phyloP scores from a whole-genome alignment of 2,113 vertebrate genomes.

The Caracal caracal region DNA sequence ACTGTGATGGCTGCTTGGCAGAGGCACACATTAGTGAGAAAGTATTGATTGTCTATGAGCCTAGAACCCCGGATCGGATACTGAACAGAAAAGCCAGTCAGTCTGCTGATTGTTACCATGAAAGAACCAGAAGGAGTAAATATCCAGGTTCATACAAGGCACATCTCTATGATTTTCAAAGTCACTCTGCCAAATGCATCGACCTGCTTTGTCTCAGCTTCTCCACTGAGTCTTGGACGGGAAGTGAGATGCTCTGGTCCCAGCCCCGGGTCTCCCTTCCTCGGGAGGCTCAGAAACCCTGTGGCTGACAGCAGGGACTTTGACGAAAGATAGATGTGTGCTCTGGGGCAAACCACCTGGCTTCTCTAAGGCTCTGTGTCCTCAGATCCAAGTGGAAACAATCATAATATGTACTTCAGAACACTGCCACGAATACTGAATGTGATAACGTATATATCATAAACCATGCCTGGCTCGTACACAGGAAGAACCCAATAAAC shows the following conservation, averaged over 20 bases:
- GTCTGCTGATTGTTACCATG: background rate
- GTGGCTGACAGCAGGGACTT: background rate
- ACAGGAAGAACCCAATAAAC: background rate
- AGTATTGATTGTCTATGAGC: background rate
- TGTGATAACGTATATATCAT: background rate
- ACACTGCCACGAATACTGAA: background rate
- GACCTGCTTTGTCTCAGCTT: background rate
- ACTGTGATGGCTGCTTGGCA: background rate
- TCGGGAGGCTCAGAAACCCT: background rate
- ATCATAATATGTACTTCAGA: background rate
- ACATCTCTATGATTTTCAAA: background rate
- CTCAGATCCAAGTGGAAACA: background rate
- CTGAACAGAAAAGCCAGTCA: background rate
- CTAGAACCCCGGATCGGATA: background rate
- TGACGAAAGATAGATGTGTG: background rate
- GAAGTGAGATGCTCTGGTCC: background rate
- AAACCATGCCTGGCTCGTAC: background rate
- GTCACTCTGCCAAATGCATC: background rate
- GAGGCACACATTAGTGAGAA: background rate
- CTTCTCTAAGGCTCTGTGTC: background rate
- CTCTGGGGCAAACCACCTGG: background rate
- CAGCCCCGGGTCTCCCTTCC: background rate
- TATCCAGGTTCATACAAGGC: background rate
- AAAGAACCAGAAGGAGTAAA: constrained; percentile 24
- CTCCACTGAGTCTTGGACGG: background rate